Evolutionary conservation across 2,113 vertebrate species (phyloP).

Genomic region (Charina bottae): DNA sequence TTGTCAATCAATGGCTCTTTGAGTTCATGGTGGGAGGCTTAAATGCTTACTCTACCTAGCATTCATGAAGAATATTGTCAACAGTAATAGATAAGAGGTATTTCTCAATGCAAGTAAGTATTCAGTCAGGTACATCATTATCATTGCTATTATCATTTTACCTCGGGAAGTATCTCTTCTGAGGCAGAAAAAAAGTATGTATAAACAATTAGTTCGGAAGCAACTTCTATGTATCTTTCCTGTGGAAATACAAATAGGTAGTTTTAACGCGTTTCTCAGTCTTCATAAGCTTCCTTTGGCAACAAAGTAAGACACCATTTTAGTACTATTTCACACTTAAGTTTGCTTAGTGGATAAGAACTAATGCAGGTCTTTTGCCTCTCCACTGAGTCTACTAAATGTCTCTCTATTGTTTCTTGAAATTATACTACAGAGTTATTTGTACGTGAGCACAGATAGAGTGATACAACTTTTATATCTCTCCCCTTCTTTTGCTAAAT

Average conservation of each 20-base stretch:
- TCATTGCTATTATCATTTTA: conserved; percentile 64
- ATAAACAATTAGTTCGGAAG: conserved; percentile 95
- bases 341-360: not conserved
- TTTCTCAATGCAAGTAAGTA: not conserved
- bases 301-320: not conserved
- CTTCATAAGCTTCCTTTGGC: not conserved
- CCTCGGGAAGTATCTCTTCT: conserved; percentile 92
- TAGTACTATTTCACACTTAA: not conserved
- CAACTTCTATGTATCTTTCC: conserved; percentile 95
- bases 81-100: not conserved
- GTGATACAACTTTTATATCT: not conserved
- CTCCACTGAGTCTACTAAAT: not conserved
- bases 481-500: not conserved
- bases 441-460: not conserved
- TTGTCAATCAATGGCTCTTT: not conserved
- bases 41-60: not conserved
- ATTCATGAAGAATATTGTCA: not conserved
- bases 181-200: conserved; percentile 96
- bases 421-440: not conserved
- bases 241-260: conserved; percentile 69
- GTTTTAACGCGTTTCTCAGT: conserved; percentile 34
- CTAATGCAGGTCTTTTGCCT: not conserved
- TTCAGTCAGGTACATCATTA: not conserved
- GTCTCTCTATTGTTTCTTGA: not conserved
- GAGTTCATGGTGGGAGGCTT: not conserved